Evolutionary conservation across 2,888 invertebrate species (phyloP), one percentile per base, ranked within the genome.

Genomic region (Oxycera nigricornis): DNA sequence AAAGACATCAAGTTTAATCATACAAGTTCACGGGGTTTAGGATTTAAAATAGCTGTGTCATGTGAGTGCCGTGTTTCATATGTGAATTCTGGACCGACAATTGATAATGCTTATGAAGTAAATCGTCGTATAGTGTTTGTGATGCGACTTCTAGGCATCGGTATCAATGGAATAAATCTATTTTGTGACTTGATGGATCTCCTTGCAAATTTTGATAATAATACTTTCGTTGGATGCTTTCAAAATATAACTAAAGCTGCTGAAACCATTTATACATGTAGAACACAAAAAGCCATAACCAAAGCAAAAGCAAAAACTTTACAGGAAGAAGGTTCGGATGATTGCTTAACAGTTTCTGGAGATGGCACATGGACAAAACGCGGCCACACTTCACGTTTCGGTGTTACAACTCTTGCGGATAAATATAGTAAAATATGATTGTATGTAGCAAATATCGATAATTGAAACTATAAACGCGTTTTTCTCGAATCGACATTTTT

Each of bases 81-180:
- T 31, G 75, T 78, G 11, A 22, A 39, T 35, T 78, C 78, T 67
- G 73, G 68, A 3, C 77, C 74, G 30, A 73, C 75, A 9, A 52
- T 78, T 3, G 61, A 76, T 62, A 77, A 74, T 61, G 46, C 72
- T 1, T 80, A 68, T 65, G 79, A 80, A 75, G 74, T 80, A 50
- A 35, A 35, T 35, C 35, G 35, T 35, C 35, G 35, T 35, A 35
- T 35, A 35, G 6, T 35, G 35, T 35, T 35, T 7, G 35, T 35
- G 35, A 35, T 35, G 35, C 35, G 35, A 35, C 35, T 35, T 35
- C 35, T 35, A 35, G 35, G 35, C 35, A 35, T 35, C 35, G 35
- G 35, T 35, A 35, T 35, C 35, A 35, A 35, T 35, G 35, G 6
- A 35, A 6, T 35, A 35, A 35, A 35, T 35, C 35, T 35, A 35